Base-by-base conservation (phyloP, 2,888 invertebrate genomes). In the Physocephala rufipes region DNA sequence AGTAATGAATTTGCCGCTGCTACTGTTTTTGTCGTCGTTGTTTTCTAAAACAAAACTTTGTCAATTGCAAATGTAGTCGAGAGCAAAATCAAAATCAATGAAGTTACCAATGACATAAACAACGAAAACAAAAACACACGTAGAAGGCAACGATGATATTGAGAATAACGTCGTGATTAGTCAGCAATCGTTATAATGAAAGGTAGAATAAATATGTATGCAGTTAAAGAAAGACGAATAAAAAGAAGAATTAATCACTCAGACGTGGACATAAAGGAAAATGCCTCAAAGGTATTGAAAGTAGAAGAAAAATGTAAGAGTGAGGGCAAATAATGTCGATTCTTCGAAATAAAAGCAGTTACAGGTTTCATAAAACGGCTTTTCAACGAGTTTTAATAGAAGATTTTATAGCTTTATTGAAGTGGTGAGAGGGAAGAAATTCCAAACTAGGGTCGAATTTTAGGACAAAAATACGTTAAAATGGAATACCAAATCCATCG, bases 11-110 rank as follows among this genome's bases (percentile, higher is more conserved):
- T 36, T 55, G 58, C 47, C 55, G 51, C 1, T 13, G 21, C 45
- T 24, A 36, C 58, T 47, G 64, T 70, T 45, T 65, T 70, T 28
- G 28, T 66, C 61, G 59, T 53, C 30, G 53, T 59, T 66, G 59
- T 62, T 30, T 16, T 64, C 30, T 13, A 51, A 19, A 24, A 19
- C 21, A 15, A 15, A 19, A 47, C 12, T 49, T 13, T 16, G n/a
- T 13, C 59, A n/a, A 59, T 58, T 55, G 55, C 19, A 67, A 21
- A 67, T 53, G 36, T 67, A 19, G 55, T 26, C 49, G 43, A 36
- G 49, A 53, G 24, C 36, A 36, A 36, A 36, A 36, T 2, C 53
- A n/a, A 21, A n/a, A 53, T 30, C 47, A 36, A 36, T 19, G 5
- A 5, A 53, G 21, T 7, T 24, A 49, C 7, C 21, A 53, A n/a